Base-by-base conservation (phyloP, 2,888 invertebrate species). In the Prosapia bicincta region DNA sequence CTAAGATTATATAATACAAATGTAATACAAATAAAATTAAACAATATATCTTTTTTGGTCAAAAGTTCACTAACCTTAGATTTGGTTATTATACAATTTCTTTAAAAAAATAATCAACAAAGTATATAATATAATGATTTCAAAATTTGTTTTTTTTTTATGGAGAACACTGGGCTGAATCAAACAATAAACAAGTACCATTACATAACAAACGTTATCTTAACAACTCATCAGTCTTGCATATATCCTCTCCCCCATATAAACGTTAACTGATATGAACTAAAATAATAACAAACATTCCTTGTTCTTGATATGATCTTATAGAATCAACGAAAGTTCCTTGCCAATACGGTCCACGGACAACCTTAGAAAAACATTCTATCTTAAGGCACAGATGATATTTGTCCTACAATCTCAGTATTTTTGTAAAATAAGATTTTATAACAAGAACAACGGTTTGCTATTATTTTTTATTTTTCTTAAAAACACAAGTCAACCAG, bases 301-400 rank as follows among this genome's bases (percentile, higher is more conserved):
- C 69, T n/a, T 30, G 28, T 30, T 30, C 26, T 69, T 30, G 30
- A 30, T 20, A 69, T 24, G 71, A 67, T 75, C 71, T 71, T 70
- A 28, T 70, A 71, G 26, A 28, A 38, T 69, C 70, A 71, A 24
- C 76, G 65, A 70, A 74, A 71, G 43, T 72, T 74, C 73, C 67
- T 68, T 71, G 43, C 54, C 73, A 72, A 43, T 69, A 67, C 67
- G 73, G 72, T 76, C 76, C 76, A 74, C 76, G 73, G 72, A 72
- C 78, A 76, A 74, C 71, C 70, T 76, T 75, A 67, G 43, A 71
- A 77, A 78, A 71, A 69, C 75, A 76, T 74, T 74, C 76, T 68
- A 28, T 69, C 74, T 69, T 76, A 76, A 76, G 76, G 76, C 76
- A 76, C 76, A 70, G 76, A 73, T 76, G 76, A 76, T 76, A 76